Conservation (phyloP, 2,888 invertebrate genomes). For the Drosophila hawaiiensis region DNA sequence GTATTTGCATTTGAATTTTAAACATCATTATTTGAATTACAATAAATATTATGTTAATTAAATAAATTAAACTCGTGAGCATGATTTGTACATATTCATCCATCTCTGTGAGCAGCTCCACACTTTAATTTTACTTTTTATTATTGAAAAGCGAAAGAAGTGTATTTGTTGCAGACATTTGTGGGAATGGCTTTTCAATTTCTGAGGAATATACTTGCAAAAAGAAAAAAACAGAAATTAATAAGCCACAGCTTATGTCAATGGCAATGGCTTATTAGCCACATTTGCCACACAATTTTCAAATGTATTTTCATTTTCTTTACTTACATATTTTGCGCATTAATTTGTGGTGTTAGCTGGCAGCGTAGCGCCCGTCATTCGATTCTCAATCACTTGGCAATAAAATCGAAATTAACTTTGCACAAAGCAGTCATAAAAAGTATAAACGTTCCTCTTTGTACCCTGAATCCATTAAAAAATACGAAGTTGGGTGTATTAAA, state of each 20-base stretch:
- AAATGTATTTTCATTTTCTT: slow-evolving; percentile 14
- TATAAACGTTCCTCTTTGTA: slow-evolving; percentile 45
- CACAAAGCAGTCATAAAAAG: slow-evolving; percentile 72
- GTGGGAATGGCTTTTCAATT: slow-evolving; percentile 31
- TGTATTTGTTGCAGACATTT: slow-evolving; percentile 45
- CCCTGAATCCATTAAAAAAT: neutral
- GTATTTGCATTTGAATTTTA: neutral
- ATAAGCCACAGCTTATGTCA: slow-evolving; percentile 70
- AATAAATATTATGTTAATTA: neutral
- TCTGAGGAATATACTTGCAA: slow-evolving; percentile 5
- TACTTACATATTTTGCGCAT: slow-evolving; percentile 20
- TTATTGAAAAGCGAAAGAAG: slow-evolving; percentile 12
- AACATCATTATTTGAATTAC: neutral
- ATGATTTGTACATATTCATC: neutral
- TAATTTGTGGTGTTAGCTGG: slow-evolving; percentile 48
- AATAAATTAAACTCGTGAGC: neutral
- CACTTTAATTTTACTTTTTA: slow-evolving; percentile 17
- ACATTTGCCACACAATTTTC: slow-evolving; percentile 32
- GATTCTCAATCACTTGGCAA: slow-evolving; percentile 79
- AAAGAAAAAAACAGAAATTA: slow-evolving; percentile 47
- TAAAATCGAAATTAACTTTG: slow-evolving; percentile 82
- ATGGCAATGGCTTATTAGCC: slow-evolving; percentile 66
- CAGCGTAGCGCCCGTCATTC: slow-evolving; percentile 56
- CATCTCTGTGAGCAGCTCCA: slow-evolving; percentile 12
- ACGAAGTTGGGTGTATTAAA: neutral